Base-by-base conservation (phyloP, 23 tunicate species). In the Botrylloides violaceus region DNA sequence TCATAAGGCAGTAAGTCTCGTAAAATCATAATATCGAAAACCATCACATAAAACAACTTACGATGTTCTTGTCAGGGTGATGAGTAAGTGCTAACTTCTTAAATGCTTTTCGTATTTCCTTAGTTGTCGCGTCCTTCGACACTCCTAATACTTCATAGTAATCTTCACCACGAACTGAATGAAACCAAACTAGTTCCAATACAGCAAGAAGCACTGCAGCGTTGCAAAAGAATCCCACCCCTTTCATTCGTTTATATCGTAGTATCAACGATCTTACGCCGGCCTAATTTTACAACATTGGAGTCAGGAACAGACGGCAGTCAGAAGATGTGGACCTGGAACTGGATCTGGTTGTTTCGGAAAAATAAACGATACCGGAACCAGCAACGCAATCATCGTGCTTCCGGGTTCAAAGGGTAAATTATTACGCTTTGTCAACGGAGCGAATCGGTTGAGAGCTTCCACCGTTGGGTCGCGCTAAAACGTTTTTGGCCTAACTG, bases 31-130 rank as follows among this genome's bases (percentile, higher is more conserved):
- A n/a, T n/a, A n/a, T n/a, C n/a, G n/a, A n/a, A n/a, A n/a, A 59
- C 4, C 55, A 22, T 4, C n/a, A 55, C 3, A n/a, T n/a, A n/a
- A n/a, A n/a, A n/a, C n/a, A n/a, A 77, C 96, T 77, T 74, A 90
- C 97, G n/a, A 58, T 58, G 58, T 90, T 82, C 75, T 95, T 87
- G 49, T 95, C 99, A 28, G 99, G 99, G 71, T 95, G 99, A 71
- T 71, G 70, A 2, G 34, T 87, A 12, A 87, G 57, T 31, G 99
- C 99, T 24, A 95, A 37, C 50, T 95, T 95, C 57, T 95, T 95
- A 58, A 95, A 95, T 2, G 92, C 99, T 76, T 87, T 95, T 73
- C 99, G 55, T 30, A 95, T 95, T 61, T 95, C 92, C 65, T 95
- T 95, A 23, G 37, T 68, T 3, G 96, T 56, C 2, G 99, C 99